phyloP scores from a whole-genome alignment of 1,140 invertebrate genomes.

The Sitophilus oryzae region DNA sequence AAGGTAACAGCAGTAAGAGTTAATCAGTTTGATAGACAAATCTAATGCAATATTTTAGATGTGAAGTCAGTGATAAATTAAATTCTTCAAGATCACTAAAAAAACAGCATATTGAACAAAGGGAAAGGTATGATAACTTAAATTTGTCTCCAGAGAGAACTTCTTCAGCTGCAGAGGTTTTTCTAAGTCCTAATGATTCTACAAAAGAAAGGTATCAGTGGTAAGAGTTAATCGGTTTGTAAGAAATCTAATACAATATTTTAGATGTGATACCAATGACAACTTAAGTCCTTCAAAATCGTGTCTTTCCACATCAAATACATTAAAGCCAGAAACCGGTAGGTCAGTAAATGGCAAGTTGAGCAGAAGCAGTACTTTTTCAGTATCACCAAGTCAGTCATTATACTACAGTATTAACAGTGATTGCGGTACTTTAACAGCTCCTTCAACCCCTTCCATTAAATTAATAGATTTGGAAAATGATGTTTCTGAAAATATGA shows the following conservation, averaged over 20 bases:
- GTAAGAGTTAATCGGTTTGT: too few species aligned
- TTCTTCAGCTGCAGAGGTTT: neutral
- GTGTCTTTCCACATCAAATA: too few species aligned
- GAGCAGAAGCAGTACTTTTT: conserved; percentile 20
- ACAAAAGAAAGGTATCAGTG: too few species aligned
- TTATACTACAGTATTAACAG: conserved; percentile 19
- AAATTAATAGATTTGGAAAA: conserved; percentile 37
- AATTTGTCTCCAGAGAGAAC: neutral
- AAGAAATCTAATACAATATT: too few species aligned
- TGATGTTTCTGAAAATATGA: conserved; percentile 28
- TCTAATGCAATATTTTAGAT: too few species aligned
- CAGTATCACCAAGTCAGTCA: conserved; percentile 26
- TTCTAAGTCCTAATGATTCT: neutral
- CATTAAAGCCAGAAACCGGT: too few species aligned
- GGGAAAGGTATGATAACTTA: conserved; percentile 13
- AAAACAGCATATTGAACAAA: conserved; percentile 34
- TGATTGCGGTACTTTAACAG: conserved; percentile 14
- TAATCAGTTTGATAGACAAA: too few species aligned
- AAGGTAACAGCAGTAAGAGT: too few species aligned
- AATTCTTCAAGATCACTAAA: too few species aligned
- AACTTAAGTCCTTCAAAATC: too few species aligned
- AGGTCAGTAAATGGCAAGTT: neutral
- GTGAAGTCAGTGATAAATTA: too few species aligned
- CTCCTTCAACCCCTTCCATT: conserved; percentile 30
- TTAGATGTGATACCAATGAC: too few species aligned